Base-by-base conservation (phyloP, 2,888 invertebrate genomes). In the Miltochrista miniata region DNA sequence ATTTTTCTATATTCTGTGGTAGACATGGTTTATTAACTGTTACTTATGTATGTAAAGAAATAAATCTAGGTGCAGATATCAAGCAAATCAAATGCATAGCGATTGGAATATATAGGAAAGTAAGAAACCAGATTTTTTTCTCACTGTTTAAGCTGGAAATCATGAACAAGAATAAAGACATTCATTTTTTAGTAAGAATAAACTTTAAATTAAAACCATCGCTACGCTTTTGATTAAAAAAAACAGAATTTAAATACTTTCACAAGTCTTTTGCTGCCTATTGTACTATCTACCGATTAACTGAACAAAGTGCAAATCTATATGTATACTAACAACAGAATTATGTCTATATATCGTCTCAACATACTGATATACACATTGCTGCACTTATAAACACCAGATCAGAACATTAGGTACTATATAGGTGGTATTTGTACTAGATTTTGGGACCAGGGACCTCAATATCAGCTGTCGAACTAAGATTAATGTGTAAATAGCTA, bases 371-470 rank as follows among this genome's bases (percentile, higher is more conserved):
- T 18, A 13, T 34, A 29, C 18, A 12, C 13, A 37, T 45, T 24
- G 42, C 46, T 43, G 40, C 39, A 44, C 15, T 40, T n/a, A 29
- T 48, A 41, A 41, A 24, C 48, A 48, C 39, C 54, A 42, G 45
- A 56, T 54, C 43, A 56, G 40, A 33, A 56, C 33, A 54, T 63
- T 40, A 48, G 57, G 54, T 60, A 56, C 59, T 59, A 49, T 53
- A 56, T 65, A 31, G 64, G 61, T 69, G 68, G 64, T 66, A 49
- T 79, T 81, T 82, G 81, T 81, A 82, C 80, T 83, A 76, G 69
- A 79, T 83, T 83, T 83, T 86, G 88, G 89, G 87, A 88, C 85
- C 87, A 87, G 65, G 61, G 67, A 73, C 68, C 64, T 69, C 68
- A 69, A 67, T 59, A 67, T 61, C 70, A 62, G 68, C 54, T 60